A percentile compares a stretch with the other conserved stretches of the same genome.
Evolutionary conservation across 2,797 vertebrate species (phyloP).

Genomic region (Pitangus sulphuratus): DNA sequence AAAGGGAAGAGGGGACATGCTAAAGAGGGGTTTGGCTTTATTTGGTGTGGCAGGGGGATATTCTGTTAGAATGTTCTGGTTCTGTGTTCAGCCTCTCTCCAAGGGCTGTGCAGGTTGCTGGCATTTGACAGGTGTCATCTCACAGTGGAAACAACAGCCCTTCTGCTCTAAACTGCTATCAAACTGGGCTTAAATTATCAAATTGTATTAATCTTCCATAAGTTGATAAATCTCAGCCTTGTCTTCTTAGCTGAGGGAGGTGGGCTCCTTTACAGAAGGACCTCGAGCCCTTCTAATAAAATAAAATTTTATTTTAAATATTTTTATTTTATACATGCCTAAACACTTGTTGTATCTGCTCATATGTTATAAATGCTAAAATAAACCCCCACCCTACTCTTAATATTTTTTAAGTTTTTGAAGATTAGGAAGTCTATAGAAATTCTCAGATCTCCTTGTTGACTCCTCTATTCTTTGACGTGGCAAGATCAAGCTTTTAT

Average conservation of each 20-base stretch:
- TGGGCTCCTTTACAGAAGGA: neutral
- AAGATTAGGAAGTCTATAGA: slow-evolving; percentile 7
- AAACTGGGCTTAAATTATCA: neutral
- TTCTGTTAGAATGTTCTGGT: neutral
- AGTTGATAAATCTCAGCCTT: neutral
- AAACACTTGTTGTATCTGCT: neutral
- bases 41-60: neutral
- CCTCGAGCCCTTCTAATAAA: too few relatives aligned
- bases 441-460: slow-evolving; percentile 12
- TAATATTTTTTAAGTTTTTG: neutral
- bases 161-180: neutral
- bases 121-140: neutral
- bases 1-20: neutral
- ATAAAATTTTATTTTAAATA: neutral
- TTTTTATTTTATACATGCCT: neutral
- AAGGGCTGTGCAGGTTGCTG: neutral
- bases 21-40: slow-evolving; percentile 23
- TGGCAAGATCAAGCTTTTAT: neutral
- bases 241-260: neutral
- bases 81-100: neutral
- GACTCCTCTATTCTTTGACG: slow-evolving; percentile 3
- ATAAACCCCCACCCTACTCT: fast-evolving
- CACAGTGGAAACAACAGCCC: neutral
- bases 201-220: neutral
- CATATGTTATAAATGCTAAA: neutral